Conservation (phyloP, 2,797 vertebrate species). For the Manis pentadactyla region DNA sequence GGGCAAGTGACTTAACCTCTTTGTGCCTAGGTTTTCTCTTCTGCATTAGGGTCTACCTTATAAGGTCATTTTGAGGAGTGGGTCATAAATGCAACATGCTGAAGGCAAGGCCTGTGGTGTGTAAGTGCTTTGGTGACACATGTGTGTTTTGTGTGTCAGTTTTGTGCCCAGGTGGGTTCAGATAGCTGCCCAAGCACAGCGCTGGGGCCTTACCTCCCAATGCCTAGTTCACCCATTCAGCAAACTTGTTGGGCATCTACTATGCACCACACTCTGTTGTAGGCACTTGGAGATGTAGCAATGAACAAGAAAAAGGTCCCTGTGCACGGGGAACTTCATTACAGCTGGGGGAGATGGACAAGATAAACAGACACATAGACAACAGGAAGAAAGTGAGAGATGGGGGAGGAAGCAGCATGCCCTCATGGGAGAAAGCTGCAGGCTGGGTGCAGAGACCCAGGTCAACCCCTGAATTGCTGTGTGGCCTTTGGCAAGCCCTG, state of each 20-base stretch:
- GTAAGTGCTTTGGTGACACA: background rate
- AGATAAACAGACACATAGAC: background rate
- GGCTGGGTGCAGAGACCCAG: background rate
- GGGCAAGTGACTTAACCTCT: background rate
- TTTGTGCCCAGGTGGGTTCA: background rate
- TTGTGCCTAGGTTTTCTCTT: background rate
- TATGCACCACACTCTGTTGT: background rate
- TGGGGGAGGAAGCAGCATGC: background rate
- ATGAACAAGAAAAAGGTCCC: background rate
- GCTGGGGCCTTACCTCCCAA: background rate
- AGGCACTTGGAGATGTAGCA: background rate
- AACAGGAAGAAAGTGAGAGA: background rate
- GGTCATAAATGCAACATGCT: background rate
- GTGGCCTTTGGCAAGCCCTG: background rate
- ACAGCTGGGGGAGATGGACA: background rate
- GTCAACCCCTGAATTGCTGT: background rate
- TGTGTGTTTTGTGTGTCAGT: background rate
- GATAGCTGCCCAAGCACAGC: background rate
- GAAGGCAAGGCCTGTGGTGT: background rate
- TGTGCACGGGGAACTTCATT: background rate
- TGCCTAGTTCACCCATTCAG: background rate
- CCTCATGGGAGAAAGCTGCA: rapidly evolving
- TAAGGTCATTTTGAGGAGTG: background rate
- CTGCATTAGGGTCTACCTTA: background rate
- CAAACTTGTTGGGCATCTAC: background rate